Evolutionary conservation across 1,140 invertebrate genomes (phyloP).

Genomic region (Oryctes rhinoceros): DNA sequence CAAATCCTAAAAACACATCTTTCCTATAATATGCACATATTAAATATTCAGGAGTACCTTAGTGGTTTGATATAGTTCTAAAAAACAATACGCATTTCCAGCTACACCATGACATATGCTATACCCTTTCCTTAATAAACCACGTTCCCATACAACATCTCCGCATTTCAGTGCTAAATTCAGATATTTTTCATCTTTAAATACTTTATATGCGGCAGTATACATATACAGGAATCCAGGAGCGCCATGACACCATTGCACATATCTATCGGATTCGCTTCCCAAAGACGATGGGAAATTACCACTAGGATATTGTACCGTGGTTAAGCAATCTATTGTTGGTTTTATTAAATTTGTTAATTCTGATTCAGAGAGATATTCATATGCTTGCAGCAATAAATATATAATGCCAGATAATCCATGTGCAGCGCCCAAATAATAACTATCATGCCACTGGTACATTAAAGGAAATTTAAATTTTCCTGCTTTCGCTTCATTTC

Average conservation of each 20-base stretch:
- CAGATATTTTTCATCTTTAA: constrained; percentile 78
- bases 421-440: constrained; percentile 89
- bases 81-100: constrained; percentile 91
- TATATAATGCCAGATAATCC: constrained; percentile 87
- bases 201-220: constrained; percentile 79
- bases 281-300: constrained; percentile 88
- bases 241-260: constrained; percentile 97
- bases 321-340: constrained; percentile 72
- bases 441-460: constrained; percentile 88
- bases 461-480: constrained; percentile 72
- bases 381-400: constrained; percentile 76
- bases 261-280: constrained; percentile 76
- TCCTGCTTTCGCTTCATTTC: constrained; percentile 64
- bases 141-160: constrained; percentile 84
- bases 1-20: constrained; percentile 64
- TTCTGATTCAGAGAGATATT: constrained; percentile 61
- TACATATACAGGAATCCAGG: constrained; percentile 86
- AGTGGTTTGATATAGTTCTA: constrained; percentile 82
- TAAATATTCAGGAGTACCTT: constrained; percentile 64
- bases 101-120: constrained; percentile 91
- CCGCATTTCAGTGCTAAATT: constrained; percentile 73
- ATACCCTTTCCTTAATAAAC: constrained; percentile 89
- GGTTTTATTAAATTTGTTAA: constrained; percentile 68
- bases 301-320: constrained; percentile 73
- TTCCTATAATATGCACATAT: constrained; percentile 32